These are phyloP conservation scores for Tilapia sparmanii DNA, from an alignment of 2,113 vertebrate genomes.

Conservation along the genomic window DNA sequence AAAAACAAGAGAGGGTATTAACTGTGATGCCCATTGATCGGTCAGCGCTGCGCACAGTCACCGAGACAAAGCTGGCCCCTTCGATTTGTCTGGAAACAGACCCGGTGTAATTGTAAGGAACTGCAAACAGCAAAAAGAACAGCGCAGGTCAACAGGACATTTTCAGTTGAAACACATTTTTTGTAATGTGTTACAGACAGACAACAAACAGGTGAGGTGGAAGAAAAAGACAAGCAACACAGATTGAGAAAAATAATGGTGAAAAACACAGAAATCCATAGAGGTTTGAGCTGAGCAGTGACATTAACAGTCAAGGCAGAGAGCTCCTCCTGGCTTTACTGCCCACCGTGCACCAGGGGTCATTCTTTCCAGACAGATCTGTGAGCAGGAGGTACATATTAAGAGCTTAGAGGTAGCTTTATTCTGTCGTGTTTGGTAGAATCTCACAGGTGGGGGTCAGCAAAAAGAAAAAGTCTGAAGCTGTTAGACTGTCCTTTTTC, in stretches of 20 bases:
- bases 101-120: constrained; percentile 31
- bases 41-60: constrained; percentile 25
- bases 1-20: constrained; percentile 62
- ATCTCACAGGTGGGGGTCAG: constrained; percentile 41
- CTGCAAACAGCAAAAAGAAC: constrained; percentile 26
- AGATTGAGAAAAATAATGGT: background rate
- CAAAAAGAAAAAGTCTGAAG: constrained; percentile 11
- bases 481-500: background rate
- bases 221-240: background rate
- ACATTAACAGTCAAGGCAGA: constrained; percentile 64
- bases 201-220: background rate
- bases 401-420: constrained; percentile 61
- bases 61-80: constrained; percentile 37
- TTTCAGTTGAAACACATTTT: constrained; percentile 15
- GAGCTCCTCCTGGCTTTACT: constrained; percentile 51
- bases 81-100: constrained; percentile 53
- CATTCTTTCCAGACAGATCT: constrained; percentile 52
- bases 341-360: constrained; percentile 42
- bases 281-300: constrained; percentile 53
- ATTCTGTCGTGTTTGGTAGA: constrained; percentile 33
- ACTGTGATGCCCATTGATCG: constrained; percentile 60
- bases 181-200: background rate
- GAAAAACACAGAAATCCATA: constrained; percentile 4
- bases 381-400: constrained; percentile 55
- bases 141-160: constrained; percentile 17